Conservation (phyloP, 2,888 invertebrate species). For the Synanthedon formicaeformis region DNA sequence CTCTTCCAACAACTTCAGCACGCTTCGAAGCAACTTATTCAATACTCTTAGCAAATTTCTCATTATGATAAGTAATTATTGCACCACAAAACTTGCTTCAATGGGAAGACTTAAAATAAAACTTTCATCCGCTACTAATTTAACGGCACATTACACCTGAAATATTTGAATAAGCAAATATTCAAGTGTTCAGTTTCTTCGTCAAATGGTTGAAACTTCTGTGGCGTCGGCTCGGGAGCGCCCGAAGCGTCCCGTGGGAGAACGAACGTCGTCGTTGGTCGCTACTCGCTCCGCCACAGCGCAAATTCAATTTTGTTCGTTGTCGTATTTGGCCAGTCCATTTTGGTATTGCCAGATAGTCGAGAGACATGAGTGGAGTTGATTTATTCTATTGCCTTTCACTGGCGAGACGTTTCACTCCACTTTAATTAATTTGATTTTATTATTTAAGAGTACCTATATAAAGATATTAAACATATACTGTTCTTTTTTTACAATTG, state of each 20-base stretch:
- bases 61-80: no score
- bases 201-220: slow-evolving; percentile 26
- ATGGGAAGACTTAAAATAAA: background rate
- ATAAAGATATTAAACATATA: no score
- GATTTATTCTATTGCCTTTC: slow-evolving; percentile 21
- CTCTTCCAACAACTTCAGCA: no score
- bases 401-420: slow-evolving; percentile 14
- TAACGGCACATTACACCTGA: slow-evolving; percentile 7
- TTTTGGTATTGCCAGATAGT: slow-evolving; percentile 42
- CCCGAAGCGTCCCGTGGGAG: slow-evolving; percentile 28
- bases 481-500: no score
- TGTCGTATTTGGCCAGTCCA: slow-evolving; percentile 44
- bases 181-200: slow-evolving; percentile 10
- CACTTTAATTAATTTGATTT: background rate
- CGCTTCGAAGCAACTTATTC: no score
- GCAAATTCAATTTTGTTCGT: slow-evolving; percentile 53
- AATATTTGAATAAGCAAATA: slow-evolving; percentile 11
- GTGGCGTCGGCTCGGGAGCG: slow-evolving; percentile 15
- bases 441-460: background rate
- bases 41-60: no score
- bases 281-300: slow-evolving; percentile 24
- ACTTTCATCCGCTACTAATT: slow-evolving; percentile 5
- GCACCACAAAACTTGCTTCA: no score
- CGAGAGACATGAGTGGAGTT: slow-evolving; percentile 22
- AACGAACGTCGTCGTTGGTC: slow-evolving; percentile 20